Evolutionary conservation across 2,113 vertebrate genomes (phyloP), one percentile per base, ranked within the genome.

Genomic region (Triplophysa rosa): DNA sequence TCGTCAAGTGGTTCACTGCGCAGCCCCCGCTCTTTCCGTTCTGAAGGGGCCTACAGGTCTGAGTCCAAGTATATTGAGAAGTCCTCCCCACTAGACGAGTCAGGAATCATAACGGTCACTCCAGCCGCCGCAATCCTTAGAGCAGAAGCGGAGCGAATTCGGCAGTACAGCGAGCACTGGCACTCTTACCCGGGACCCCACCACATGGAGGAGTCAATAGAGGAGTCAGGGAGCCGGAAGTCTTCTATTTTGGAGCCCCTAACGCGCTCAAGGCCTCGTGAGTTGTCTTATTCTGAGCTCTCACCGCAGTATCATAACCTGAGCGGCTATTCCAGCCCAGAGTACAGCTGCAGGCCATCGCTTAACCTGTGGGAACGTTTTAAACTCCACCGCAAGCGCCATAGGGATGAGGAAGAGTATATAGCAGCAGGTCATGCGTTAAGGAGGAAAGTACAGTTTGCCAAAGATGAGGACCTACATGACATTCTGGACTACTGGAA

Each of bases 401-500:
- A 95, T 93, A 95, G 91, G 86, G 91, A 93, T 19, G 87, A 90
- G 0, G 96, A 95, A 77, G 96, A 97, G 78, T 97, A 95, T 56
- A 92, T 99, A 94, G 98, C 97, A 0, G 98, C 97, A 1, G 98
- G 98, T 74, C 97, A 99, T 0, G 98, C 98, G 1, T 93, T 99
- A 87, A 93, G 97, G 87, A 95, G 94, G 87, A 99, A 99, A 92
- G 97, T 99, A 86, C 98, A 98, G 93, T 97, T 99, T 85, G 98
- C 98, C 90, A 97, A 97, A 90, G 96, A 98, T 5, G 98, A 99
- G 92, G 98, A 99, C 89, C 95, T 99, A 68, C 98, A 99, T 0
- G 97, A 99, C 91, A 99, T 99, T 91, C 92, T 99, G 90, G 97
- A 98, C 94, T 99, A 99, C 91, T 99, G 98, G 98, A 99, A 99